Conservation (phyloP, 2,888 invertebrate genomes). For the Palloptera scutellata region DNA sequence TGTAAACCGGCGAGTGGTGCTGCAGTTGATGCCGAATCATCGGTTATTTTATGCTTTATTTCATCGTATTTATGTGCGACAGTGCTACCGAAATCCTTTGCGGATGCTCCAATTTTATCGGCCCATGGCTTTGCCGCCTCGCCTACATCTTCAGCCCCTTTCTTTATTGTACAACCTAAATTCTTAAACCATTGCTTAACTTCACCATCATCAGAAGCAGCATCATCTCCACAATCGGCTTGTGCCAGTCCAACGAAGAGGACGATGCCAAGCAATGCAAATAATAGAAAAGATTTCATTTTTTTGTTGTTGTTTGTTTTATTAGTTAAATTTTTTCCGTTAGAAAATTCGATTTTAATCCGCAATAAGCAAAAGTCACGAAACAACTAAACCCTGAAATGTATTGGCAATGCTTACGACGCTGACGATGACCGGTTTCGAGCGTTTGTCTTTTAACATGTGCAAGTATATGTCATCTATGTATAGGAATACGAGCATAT, state of each 20-base stretch:
- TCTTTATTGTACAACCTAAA: constrained; percentile 54
- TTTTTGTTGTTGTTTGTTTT: constrained; percentile 17
- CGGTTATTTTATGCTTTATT: constrained; percentile 56
- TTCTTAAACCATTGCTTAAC: constrained; percentile 53
- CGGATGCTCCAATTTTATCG: constrained; percentile 52
- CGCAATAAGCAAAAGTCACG: constrained; percentile 26
- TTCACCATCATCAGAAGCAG: constrained; percentile 48
- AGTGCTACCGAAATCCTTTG: constrained; percentile 53
- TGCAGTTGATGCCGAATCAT: constrained; percentile 30
- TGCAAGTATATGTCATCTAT: no score
- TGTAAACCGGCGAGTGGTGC: constrained; percentile 1
- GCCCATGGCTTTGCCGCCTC: constrained; percentile 55
- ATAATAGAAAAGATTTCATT: constrained; percentile 47
- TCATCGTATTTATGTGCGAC: constrained; percentile 57
- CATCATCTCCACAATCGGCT: constrained; percentile 47
- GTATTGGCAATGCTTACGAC: neutral
- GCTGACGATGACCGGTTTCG: neutral
- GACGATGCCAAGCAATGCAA: constrained; percentile 38
- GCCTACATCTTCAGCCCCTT: constrained; percentile 53
- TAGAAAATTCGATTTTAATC: constrained; percentile 1
- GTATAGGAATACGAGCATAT: constrained; percentile 1
- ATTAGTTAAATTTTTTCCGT: constrained; percentile 13
- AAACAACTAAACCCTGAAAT: constrained; percentile 21
- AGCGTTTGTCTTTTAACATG: neutral
- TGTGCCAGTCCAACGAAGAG: constrained; percentile 36